Evolutionary conservation across 2,888 invertebrate species (phyloP).

Genomic region (Drosophila anceps): DNA sequence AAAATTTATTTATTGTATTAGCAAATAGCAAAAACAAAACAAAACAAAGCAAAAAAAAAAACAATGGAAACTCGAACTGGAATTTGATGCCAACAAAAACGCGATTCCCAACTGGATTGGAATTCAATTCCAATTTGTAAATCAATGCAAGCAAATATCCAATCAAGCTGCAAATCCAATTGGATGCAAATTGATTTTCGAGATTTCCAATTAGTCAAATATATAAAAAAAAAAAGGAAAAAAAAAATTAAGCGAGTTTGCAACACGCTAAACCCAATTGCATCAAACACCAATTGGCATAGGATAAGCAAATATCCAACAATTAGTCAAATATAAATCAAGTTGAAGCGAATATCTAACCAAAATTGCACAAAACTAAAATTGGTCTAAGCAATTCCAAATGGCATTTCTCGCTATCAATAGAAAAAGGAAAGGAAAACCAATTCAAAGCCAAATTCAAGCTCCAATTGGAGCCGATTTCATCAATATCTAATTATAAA

Average conservation of each 20-base stretch:
- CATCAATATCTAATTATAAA: too few species aligned
- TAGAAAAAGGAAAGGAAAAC: too few species aligned
- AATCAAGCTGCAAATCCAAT: not conserved
- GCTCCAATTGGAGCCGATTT: too few species aligned
- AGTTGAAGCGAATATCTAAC: too few species aligned
- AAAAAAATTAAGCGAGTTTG: not conserved
- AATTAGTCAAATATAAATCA: too few species aligned
- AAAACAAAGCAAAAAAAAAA: not conserved
- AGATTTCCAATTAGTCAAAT: conserved; percentile 3
- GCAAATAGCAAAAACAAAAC: not conserved
- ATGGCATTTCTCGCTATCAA: too few species aligned
- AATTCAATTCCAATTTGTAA: conserved; percentile 2
- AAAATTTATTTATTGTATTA: conserved; percentile 7
- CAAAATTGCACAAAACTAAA: too few species aligned
- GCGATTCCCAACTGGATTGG: not conserved
- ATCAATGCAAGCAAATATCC: not conserved
- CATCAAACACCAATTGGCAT: not conserved
- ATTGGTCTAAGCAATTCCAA: too few species aligned
- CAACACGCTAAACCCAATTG: not conserved
- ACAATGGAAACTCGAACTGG: not conserved
- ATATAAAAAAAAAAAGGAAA: not conserved
- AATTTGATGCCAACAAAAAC: not conserved
- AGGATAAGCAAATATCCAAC: not conserved
- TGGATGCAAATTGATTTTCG: not conserved
- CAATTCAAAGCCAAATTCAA: too few species aligned